Conservation (phyloP, 2,113 vertebrate genomes). For the Larimichthys crocea region DNA sequence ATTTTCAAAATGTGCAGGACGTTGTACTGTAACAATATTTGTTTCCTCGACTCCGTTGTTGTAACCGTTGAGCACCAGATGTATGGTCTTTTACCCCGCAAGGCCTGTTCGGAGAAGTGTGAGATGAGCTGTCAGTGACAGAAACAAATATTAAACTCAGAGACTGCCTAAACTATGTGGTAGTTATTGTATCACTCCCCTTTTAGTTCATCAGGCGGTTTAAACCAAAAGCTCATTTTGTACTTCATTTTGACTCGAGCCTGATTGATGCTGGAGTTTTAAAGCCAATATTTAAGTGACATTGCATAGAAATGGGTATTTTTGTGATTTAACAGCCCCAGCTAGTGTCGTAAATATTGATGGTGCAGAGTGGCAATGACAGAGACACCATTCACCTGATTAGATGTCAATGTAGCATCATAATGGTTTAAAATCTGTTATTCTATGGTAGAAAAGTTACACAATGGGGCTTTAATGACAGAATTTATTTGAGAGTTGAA, state of each 20-base stretch:
- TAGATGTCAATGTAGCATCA: too few relatives aligned
- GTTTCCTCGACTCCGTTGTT: not conserved
- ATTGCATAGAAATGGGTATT: too few relatives aligned
- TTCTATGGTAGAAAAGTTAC: too few relatives aligned
- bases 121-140: slow-evolving; percentile 14
- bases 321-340: too few relatives aligned
- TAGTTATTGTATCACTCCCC: not conserved
- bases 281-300: not conserved
- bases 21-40: slow-evolving; percentile 9
- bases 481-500: too few relatives aligned
- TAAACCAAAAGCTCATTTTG: not conserved
- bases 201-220: not conserved
- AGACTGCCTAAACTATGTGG: slow-evolving; percentile 14
- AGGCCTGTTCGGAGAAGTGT: slow-evolving; percentile 10
- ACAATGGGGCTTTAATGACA: too few relatives aligned
- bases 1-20: slow-evolving; percentile 2
- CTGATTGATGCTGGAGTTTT: not conserved
- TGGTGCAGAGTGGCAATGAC: too few relatives aligned
- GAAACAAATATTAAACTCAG: slow-evolving; percentile 26
- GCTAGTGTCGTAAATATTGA: too few relatives aligned
- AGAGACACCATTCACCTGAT: too few relatives aligned
- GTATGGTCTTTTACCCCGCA: not conserved
- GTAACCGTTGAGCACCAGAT: not conserved
- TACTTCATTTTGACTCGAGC: not conserved
- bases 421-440: too few relatives aligned